phyloP scores from a whole-genome alignment of 2,888 invertebrate genomes.

The Boloria euphrosyne region DNA sequence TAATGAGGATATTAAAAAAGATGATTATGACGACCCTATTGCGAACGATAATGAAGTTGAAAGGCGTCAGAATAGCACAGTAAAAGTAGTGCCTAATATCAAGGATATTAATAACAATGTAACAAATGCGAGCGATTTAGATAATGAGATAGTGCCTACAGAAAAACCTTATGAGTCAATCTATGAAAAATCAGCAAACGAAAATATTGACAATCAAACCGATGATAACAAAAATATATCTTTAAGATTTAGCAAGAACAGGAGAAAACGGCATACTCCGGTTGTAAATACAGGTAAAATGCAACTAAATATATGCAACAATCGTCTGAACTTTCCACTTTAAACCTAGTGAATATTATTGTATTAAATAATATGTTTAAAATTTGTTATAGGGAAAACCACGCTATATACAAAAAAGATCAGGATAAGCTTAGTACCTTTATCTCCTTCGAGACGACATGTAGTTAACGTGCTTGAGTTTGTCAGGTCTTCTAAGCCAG shows the following conservation, averaged over 20 bases:
- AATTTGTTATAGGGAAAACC: conserved; percentile 2
- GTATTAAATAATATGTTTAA: neutral
- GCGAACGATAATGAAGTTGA: neutral
- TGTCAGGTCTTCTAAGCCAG: conserved; percentile 52
- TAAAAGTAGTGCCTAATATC: neutral
- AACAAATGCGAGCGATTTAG: neutral
- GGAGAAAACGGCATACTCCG: no score
- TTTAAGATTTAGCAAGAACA: no score
- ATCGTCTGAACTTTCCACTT: no score
- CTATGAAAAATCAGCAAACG: no score
- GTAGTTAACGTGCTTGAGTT: conserved; percentile 51
- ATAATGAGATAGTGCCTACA: neutral
- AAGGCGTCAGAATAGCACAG: neutral
- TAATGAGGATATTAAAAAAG: conserved; percentile 12
- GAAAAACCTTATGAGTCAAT: no score
- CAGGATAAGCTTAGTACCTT: conserved; percentile 11
- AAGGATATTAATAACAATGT: neutral
- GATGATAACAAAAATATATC: no score
- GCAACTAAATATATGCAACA: no score
- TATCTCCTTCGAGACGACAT: conserved; percentile 53
- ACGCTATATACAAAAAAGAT: conserved; percentile 1
- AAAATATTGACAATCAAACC: no score
- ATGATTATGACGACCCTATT: conserved; percentile 2
- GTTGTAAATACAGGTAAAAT: no score
- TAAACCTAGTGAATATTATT: neutral